Conservation (phyloP, 2,113 vertebrate species). For the Eulemur macaco region DNA sequence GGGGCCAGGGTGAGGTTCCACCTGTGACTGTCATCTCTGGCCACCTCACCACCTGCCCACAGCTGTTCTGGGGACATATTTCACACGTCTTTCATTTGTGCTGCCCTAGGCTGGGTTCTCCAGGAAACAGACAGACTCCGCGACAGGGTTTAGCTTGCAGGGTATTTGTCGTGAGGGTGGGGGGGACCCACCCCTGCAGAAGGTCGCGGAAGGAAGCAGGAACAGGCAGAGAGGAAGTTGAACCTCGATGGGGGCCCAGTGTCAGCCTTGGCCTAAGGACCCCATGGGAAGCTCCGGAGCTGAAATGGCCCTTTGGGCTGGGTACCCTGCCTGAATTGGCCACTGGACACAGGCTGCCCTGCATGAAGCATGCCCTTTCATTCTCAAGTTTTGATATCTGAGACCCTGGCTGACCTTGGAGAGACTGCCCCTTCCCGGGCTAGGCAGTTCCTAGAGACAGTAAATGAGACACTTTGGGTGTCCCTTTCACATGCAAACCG, state of each 20-base stretch:
- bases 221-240: background rate
- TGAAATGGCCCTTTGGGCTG: background rate
- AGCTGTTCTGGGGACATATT: background rate
- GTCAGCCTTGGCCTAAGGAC: background rate
- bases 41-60: background rate
- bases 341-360: rapidly evolving
- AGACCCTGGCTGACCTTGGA: background rate
- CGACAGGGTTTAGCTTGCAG: background rate
- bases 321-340: rapidly evolving
- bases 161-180: background rate
- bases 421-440: too few relatives aligned
- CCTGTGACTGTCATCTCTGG: background rate
- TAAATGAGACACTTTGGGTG: too few relatives aligned
- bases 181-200: background rate
- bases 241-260: rapidly evolving
- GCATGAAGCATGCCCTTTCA: background rate
- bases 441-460: background rate
- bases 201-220: background rate
- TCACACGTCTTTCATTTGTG: too few relatives aligned
- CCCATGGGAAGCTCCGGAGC: background rate
- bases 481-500: background rate
- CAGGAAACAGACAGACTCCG: background rate
- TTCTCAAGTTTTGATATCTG: background rate
- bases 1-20: background rate
- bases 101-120: background rate